Evolutionary conservation across 2,797 vertebrate species (phyloP), one percentile per base, ranked within the genome.

Genomic region (Sciurus vulgaris): DNA sequence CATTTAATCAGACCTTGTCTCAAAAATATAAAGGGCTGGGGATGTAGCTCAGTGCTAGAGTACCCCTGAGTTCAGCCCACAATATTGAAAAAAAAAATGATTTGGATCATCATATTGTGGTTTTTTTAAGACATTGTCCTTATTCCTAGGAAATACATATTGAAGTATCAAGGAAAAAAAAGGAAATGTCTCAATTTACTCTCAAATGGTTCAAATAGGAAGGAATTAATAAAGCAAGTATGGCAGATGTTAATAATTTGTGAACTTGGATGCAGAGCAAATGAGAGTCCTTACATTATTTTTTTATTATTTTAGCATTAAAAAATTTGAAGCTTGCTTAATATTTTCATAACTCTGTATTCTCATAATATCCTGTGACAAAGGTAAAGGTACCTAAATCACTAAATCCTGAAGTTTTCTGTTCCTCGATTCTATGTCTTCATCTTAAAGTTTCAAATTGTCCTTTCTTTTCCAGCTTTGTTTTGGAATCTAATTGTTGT

Each of bases 141-240:
- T 89, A 30, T 92, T 94, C 59, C 59, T 82, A 72, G 30, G 47
- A 93, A 88, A 88, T 65, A 85, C 33, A 79, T 7, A 1, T 30
- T 76, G 47, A 85, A 69, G 5, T 78, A 82, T 91, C 91, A 88
- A 61, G 9, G 41, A 15, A 0, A 69, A 63, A 74, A 73, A 13
- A 54, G 51, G 0, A 20, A 38, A 70, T 87, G 24, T 44, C 47
- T 94, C 65, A 63, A 7, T 90, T 73, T 90, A 56, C 49, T 89
- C 65, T 89, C 73, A 77, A 41, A 26, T 92, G 33, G 47, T 67
- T 70, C 20, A 90, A 33, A 72, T 30, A 72, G 33, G 74, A 86
- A 72, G 61, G 28, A 44, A 89, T 90, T 69, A 93, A 79, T 56
- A 89, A 44, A 86, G 26, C 63, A 94, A 89, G 83, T n/a, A 67